phyloP scores from a whole-genome alignment of 1,140 invertebrate species.

The Diorhabda sublineata region DNA sequence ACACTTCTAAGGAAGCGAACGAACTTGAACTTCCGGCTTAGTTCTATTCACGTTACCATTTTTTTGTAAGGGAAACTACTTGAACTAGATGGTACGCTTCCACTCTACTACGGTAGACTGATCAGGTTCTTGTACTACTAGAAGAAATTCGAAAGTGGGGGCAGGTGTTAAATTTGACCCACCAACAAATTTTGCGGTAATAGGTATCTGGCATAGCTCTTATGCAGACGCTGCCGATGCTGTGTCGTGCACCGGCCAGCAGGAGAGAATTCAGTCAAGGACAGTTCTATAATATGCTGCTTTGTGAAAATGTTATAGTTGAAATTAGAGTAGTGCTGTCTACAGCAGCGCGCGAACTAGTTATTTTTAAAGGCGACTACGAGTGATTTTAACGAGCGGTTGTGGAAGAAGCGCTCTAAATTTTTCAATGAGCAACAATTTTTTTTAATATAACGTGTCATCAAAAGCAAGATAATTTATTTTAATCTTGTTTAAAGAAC shows the following conservation, averaged over 20 bases:
- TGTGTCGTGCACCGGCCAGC: not conserved
- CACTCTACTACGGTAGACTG: conserved; percentile 11
- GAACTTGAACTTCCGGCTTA: no score
- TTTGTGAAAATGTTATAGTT: no score
- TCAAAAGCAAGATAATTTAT: no score
- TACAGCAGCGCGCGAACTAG: no score
- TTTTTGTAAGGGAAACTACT: conserved; percentile 5
- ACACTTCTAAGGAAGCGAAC: no score
- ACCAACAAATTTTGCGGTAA: conserved; percentile 16
- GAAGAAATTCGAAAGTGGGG: conserved; percentile 16
- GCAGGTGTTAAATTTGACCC: conserved; percentile 18
- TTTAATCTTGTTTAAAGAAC: no score
- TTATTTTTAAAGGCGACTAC: no score
- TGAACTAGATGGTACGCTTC: conserved; percentile 6
- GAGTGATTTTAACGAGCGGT: no score
- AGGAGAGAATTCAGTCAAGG: conserved; percentile 9
- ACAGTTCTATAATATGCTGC: not conserved
- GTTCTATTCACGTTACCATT: conserved; percentile 9
- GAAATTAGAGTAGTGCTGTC: no score
- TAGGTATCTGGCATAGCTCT: conserved; percentile 8
- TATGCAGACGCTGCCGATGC: not conserved
- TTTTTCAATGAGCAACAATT: no score
- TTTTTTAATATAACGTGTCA: no score
- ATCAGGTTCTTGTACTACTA: conserved; percentile 14
- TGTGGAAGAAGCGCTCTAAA: no score